Base-by-base conservation (phyloP, 2,888 invertebrate species). In the Tortricodes alternella region DNA sequence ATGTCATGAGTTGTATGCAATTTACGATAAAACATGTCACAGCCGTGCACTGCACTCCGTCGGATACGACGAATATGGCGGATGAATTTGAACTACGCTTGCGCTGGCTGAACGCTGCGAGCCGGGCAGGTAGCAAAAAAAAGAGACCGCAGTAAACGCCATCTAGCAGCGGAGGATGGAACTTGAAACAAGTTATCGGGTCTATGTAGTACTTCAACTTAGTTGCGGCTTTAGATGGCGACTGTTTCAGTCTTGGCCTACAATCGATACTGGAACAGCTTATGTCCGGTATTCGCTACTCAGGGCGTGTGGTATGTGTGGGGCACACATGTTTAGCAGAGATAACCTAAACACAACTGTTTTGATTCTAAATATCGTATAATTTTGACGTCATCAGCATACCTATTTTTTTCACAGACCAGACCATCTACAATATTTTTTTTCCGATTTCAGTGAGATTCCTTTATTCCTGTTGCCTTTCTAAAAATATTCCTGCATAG, bases 1-100 rank as follows among this genome's bases (percentile, higher is more conserved):
- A 74, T 85, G 76, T 85, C 80, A 80, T 83, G 79, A 74, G 77
- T 81, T 84, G 74, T 78, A 76, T 81, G 73, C 76, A 82, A 74
- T 85, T 89, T 85, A 83, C 85, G 87, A 83, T 79, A 86, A 87
- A 89, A 89, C 88, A 88, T 89, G 84, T 75, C 80, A 87, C 84
- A 82, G 82, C 80, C 83, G 87, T 79, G 78, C 88, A 85, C 85
- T 85, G 86, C 87, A 88, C 83, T 85, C 82, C 87, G 88, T 79
- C 85, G 83, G 89, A 89, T 88, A 87, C 89, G 88, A 88, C 88
- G 87, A 90, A 90, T 88, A 90, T 90, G 89, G 89, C 90, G 89
- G 89, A 87, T 84, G 89, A 82, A 83, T 88, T 88, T 79, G 80
- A 87, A 90, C 89, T 89, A 89, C 89, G 89, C 89, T 83, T 88